These are phyloP conservation scores for Smittia aterrima DNA, from an alignment of 2,888 invertebrate genomes.

Conservation along the genomic window DNA sequence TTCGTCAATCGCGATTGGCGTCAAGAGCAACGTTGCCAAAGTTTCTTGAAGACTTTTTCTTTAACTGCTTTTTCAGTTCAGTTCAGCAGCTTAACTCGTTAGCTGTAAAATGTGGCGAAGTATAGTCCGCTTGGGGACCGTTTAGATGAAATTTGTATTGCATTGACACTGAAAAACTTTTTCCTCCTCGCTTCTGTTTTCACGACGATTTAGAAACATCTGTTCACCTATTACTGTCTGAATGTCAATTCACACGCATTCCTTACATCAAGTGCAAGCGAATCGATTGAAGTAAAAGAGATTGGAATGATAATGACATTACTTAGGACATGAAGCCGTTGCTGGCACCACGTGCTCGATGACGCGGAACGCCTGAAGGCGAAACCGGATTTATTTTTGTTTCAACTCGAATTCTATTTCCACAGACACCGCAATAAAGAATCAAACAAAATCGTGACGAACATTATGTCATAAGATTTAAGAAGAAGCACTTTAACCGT, in stretches of 20 bases:
- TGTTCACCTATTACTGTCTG: neutral
- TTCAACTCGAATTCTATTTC: neutral
- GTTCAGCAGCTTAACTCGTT: too few relatives aligned
- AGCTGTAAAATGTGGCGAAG: constrained; percentile 18
- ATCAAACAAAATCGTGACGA: neutral
- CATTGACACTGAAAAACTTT: constrained; percentile 24
- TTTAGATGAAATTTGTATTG: neutral
- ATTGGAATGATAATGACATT: constrained; percentile 2
- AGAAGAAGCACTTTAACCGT: too few relatives aligned
- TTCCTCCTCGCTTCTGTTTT: neutral
- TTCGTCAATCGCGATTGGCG: too few relatives aligned
- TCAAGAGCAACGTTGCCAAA: neutral
- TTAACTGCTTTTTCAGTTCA: too few relatives aligned
- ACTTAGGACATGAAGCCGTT: neutral
- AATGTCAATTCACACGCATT: neutral
- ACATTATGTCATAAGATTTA: neutral
- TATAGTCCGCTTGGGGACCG: constrained; percentile 10
- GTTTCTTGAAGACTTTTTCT: neutral
- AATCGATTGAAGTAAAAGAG: neutral
- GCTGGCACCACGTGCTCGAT: neutral
- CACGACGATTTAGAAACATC: neutral
- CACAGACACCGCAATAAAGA: neutral
- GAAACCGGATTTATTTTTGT: neutral
- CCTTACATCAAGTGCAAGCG: neutral
- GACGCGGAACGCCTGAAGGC: neutral